Conservation (phyloP, 1,140 invertebrate genomes). For the Drosophila virilis region DNA sequence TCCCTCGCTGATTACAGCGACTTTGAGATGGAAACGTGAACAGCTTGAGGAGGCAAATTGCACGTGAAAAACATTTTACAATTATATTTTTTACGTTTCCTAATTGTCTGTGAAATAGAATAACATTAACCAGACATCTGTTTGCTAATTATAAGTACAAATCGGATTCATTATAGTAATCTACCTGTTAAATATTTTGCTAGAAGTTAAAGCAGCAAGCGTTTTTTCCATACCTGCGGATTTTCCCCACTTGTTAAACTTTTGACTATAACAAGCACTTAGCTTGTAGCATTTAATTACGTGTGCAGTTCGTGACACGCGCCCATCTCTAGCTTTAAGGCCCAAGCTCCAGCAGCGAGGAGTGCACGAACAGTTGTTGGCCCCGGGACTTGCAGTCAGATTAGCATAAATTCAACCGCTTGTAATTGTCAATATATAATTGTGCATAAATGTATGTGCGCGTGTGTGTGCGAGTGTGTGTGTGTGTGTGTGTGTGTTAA, state of each 20-base stretch:
- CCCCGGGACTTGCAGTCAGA: constrained; percentile 66
- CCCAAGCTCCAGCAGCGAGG: constrained; percentile 30
- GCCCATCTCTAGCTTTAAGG: constrained; percentile 10
- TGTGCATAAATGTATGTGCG: constrained; percentile 12
- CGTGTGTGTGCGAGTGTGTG: constrained; percentile 38
- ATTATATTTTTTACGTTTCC: no score
- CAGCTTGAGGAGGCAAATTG: neutral
- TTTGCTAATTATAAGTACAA: no score
- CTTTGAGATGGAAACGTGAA: constrained; percentile 27
- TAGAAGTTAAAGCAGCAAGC: neutral
- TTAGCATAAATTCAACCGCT: constrained; percentile 76
- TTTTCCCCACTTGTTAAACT: no score
- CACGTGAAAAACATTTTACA: constrained; percentile 1
- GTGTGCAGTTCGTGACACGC: constrained; percentile 22
- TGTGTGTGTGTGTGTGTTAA: constrained; percentile 38
- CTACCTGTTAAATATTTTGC: no score
- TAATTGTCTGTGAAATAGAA: neutral
- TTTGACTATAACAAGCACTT: neutral
- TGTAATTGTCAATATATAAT: constrained; percentile 46
- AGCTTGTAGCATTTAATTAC: neutral
- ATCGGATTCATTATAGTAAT: no score
- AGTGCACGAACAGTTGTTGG: constrained; percentile 47
- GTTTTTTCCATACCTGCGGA: no score
- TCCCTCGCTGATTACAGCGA: constrained; percentile 45
- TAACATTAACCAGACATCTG: neutral